Percentiles rank a stretch among this genome's conserved stretches.
phyloP scores from a whole-genome alignment of 2,113 vertebrate genomes.

The Sterrhoptilus dennistouni region DNA sequence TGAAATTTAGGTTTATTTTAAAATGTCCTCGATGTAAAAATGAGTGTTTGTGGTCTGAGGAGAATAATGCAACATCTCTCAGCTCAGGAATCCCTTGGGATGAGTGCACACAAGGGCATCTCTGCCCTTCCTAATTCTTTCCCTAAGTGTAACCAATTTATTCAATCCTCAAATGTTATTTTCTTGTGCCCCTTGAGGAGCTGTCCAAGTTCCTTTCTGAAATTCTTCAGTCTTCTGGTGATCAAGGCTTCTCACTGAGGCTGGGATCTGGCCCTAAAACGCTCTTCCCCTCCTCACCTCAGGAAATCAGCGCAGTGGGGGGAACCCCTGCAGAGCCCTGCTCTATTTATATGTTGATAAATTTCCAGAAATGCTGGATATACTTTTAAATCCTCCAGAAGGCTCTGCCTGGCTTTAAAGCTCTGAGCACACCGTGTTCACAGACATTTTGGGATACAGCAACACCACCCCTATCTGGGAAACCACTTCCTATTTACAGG shows the following conservation, averaged over 20 bases:
- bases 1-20: neutral
- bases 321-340: neutral
- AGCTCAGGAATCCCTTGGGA: neutral
- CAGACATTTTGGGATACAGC: neutral
- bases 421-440: fast-evolving
- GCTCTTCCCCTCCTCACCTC: neutral
- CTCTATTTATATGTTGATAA: neutral
- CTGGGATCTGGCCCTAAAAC: fast-evolving
- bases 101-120: neutral
- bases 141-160: neutral
- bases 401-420: neutral
- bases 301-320: neutral
- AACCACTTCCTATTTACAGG: neutral
- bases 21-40: neutral
- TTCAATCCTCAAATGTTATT: neutral
- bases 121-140: neutral
- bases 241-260: neutral
- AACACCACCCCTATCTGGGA: fast-evolving
- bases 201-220: neutral
- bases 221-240: neutral
- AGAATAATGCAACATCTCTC: neutral
- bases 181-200: neutral
- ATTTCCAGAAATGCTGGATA: neutral
- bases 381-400: neutral
- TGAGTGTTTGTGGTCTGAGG: neutral